phyloP scores from a whole-genome alignment of 2,113 vertebrate genomes.

The Triplophysa dalaica region DNA sequence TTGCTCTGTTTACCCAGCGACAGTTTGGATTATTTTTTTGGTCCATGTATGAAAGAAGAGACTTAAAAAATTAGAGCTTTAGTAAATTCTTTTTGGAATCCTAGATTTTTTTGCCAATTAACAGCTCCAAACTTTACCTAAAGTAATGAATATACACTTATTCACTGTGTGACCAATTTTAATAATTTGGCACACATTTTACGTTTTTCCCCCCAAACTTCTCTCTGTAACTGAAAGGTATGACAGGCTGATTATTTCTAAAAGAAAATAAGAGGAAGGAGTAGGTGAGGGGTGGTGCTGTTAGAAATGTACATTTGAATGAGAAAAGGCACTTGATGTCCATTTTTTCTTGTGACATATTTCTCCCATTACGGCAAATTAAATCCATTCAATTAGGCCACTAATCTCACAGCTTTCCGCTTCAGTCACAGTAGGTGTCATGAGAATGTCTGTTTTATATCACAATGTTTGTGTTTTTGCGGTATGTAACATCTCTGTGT shows the following conservation, averaged over 20 bases:
- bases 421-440: constrained; percentile 4
- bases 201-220: background rate
- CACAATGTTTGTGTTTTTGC: constrained; percentile 48
- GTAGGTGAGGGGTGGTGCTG: background rate
- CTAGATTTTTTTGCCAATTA: background rate
- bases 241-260: constrained; percentile 17
- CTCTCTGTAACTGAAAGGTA: constrained; percentile 12
- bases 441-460: background rate
- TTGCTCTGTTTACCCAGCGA: constrained; percentile 5
- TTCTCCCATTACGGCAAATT: constrained; percentile 49
- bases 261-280: background rate
- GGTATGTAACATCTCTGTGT: background rate
- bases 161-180: background rate
- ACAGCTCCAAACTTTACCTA: background rate
- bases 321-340: constrained; percentile 41
- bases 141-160: background rate
- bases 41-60: background rate
- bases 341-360: constrained; percentile 45
- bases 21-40: background rate
- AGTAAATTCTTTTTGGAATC: background rate
- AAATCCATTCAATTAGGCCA: constrained; percentile 48
- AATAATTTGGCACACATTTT: background rate
- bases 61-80: background rate
- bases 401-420: constrained; percentile 39
- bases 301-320: constrained; percentile 40